Evolutionary conservation across 2,797 vertebrate species (phyloP).

Genomic region (Tokudaia tokunoshimensis): DNA sequence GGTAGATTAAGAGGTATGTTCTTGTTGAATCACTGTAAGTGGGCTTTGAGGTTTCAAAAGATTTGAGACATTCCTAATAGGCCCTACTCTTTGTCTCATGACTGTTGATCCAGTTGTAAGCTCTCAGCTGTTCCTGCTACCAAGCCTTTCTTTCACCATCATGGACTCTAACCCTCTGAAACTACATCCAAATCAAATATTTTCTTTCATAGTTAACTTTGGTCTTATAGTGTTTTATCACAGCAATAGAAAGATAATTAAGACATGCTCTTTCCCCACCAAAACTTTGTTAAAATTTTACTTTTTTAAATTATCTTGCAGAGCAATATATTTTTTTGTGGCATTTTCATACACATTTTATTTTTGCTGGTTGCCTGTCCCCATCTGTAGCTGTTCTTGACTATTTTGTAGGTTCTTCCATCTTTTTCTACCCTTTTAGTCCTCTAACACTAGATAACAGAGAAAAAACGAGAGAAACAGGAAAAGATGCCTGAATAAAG

Average conservation of each 20-base stretch:
- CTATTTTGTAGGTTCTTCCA: background rate
- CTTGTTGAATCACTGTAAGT: background rate
- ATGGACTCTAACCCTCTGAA: background rate
- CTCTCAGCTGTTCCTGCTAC: background rate
- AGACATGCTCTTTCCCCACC: background rate
- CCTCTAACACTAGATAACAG: background rate
- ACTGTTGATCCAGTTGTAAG: background rate
- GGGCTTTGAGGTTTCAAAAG: background rate
- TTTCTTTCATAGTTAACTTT: background rate
- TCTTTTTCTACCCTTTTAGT: background rate
- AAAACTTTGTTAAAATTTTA: background rate
- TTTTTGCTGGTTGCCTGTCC: background rate
- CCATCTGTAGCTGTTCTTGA: background rate
- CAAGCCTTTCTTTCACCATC: background rate
- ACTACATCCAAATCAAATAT: background rate
- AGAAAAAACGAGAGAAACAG: background rate
- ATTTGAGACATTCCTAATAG: background rate
- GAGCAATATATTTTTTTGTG: background rate
- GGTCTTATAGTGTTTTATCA: background rate
- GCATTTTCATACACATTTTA: background rate
- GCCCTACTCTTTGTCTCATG: background rate
- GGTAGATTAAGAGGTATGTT: background rate
- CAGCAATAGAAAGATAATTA: background rate
- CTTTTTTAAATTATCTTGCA: background rate
- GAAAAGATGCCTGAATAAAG: background rate